Conservation (phyloP, 64 coral and sea anemone genomes). For the Catalaphyllia jardinei region DNA sequence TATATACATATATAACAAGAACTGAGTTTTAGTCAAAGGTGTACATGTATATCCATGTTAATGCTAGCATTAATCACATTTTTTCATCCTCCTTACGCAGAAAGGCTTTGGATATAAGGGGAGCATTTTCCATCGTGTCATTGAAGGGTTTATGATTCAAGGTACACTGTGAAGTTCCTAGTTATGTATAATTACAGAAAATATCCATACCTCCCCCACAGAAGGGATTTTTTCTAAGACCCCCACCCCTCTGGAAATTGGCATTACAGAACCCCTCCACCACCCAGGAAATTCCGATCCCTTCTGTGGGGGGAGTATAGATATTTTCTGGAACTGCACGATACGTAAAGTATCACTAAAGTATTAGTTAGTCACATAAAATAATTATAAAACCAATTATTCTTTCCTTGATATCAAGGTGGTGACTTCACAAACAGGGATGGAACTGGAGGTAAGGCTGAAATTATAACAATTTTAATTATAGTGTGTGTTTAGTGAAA, state of each 20-base stretch:
- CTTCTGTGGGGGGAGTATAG: too few species aligned
- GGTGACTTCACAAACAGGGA: constrained; percentile 69
- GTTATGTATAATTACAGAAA: too few species aligned
- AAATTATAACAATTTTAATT: not conserved
- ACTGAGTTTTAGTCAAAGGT: not conserved
- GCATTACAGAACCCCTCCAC: too few species aligned
- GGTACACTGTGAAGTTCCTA: constrained; percentile 21
- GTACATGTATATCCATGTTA: not conserved
- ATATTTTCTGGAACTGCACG: too few species aligned
- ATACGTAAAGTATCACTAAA: too few species aligned
- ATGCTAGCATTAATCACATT: not conserved
- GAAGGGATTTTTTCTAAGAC: too few species aligned
- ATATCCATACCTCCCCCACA: too few species aligned
- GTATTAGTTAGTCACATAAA: not conserved
- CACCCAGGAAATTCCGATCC: too few species aligned
- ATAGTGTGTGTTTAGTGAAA: too few species aligned
- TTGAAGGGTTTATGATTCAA: constrained; percentile 65
- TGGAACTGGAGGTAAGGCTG: constrained; percentile 61
- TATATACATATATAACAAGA: too few species aligned
- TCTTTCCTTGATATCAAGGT: constrained; percentile 23
- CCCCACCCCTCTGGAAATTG: too few species aligned
- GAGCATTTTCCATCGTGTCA: constrained; percentile 51
- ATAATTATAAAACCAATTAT: not conserved
- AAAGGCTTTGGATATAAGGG: constrained; percentile 69
- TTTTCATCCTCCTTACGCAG: constrained; percentile 8